A percentile compares a stretch with the other conserved stretches of the same genome.
phyloP scores from a whole-genome alignment of 2,797 vertebrate species.

The Gallinago stenura region DNA sequence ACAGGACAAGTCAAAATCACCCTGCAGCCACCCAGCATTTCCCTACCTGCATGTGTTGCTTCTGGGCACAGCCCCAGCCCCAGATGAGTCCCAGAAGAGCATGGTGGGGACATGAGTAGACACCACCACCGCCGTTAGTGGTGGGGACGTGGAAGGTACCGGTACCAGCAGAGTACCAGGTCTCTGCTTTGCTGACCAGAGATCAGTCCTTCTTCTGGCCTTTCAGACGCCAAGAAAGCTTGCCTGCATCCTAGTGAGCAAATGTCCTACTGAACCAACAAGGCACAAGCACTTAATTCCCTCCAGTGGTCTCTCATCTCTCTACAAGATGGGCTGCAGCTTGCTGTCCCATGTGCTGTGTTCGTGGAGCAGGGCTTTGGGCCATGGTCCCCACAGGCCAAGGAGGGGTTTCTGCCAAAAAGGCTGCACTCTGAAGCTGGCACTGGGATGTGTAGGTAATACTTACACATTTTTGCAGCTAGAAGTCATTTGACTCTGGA shows the following conservation, averaged over 20 bases:
- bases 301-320: not conserved
- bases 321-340: not conserved
- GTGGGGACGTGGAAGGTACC: not conserved
- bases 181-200: not conserved
- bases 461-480: not conserved
- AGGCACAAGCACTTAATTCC: not conserved
- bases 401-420: not conserved
- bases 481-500: not conserved
- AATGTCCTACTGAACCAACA: not conserved
- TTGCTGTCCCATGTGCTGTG: not conserved
- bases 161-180: not conserved
- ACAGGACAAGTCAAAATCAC: not conserved
- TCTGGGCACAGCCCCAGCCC: not conserved
- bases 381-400: not conserved
- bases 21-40: not conserved
- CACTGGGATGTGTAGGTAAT: not conserved
- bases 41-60: not conserved
- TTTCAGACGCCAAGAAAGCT: not conserved
- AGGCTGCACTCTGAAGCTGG: not conserved
- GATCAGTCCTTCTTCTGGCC: not conserved
- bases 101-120: rapidly evolving
- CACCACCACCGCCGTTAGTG: not conserved
- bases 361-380: not conserved
- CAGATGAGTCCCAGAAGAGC: not conserved
- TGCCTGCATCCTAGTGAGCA: not conserved